These are phyloP conservation scores for Elgaria multicarinata DNA, from an alignment of 2,113 vertebrate genomes.

Conservation along the genomic window DNA sequence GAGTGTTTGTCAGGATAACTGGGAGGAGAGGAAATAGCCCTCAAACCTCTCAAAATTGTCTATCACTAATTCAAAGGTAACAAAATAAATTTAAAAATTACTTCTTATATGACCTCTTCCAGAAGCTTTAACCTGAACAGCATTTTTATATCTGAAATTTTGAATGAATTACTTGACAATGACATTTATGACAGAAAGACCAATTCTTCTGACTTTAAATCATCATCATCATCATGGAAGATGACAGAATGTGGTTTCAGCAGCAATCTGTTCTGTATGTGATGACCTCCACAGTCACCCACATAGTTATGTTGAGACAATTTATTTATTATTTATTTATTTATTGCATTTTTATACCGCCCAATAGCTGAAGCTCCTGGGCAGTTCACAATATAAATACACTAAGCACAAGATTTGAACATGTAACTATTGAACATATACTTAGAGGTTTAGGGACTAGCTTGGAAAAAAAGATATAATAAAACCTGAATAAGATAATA, in stretches of 20 bases:
- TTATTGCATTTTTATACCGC: too few species aligned
- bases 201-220: not conserved
- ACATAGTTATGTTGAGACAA: too few species aligned
- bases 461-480: not conserved
- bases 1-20: too few species aligned
- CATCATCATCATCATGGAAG: not conserved
- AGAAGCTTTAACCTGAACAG: not conserved
- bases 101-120: not conserved
- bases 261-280: not conserved
- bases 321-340: too few species aligned
- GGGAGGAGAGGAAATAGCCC: too few species aligned
- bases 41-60: too few species aligned
- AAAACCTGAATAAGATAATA: conserved; percentile 12
- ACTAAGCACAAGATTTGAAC: not conserved
- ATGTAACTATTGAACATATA: not conserved
- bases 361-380: too few species aligned
- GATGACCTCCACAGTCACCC: too few species aligned
- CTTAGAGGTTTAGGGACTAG: not conserved
- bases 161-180: not conserved
- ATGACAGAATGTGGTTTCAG: not conserved
- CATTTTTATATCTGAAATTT: not conserved
- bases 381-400: too few species aligned
- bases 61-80: not conserved
- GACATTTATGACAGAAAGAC: not conserved
- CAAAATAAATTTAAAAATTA: not conserved